Conservation (phyloP, 2,113 vertebrate genomes). For the Ariopsis seemanni region DNA sequence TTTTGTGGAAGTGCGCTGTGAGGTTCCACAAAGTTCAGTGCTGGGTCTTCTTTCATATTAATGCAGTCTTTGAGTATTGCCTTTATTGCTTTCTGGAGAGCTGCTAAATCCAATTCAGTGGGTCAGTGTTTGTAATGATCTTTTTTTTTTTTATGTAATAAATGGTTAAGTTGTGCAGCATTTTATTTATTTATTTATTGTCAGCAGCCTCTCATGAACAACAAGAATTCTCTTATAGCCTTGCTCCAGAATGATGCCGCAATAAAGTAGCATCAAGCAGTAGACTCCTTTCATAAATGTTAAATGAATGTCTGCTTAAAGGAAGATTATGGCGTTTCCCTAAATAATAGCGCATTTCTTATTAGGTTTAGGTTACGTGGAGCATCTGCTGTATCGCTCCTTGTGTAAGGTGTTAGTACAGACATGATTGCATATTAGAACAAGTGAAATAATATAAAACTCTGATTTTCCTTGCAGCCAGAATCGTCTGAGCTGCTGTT, state of each 20-base stretch:
- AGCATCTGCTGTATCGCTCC: neutral
- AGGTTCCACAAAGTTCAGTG: conserved; percentile 13
- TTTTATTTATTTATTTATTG: too few relatives aligned
- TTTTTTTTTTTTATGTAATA: conserved; percentile 2
- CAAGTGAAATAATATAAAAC: neutral
- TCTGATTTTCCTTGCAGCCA: neutral
- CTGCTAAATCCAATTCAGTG: neutral
- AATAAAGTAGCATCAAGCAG: neutral
- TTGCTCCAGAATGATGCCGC: neutral
- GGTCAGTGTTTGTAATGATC: neutral
- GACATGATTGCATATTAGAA: neutral
- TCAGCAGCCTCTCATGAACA: neutral
- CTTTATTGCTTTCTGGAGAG: neutral
- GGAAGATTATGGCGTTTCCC: neutral
- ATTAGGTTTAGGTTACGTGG: neutral
- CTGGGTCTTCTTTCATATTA: neutral
- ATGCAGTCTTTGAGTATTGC: neutral
- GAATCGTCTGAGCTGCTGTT: neutral
- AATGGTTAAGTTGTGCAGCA: too few relatives aligned
- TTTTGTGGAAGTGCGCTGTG: neutral
- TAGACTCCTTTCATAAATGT: neutral
- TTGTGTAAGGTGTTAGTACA: neutral
- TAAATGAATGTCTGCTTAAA: neutral
- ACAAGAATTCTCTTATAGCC: neutral
- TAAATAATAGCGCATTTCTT: neutral